Evolutionary conservation across 2,113 vertebrate species (phyloP).

Genomic region (Paraplagusia blochii): DNA sequence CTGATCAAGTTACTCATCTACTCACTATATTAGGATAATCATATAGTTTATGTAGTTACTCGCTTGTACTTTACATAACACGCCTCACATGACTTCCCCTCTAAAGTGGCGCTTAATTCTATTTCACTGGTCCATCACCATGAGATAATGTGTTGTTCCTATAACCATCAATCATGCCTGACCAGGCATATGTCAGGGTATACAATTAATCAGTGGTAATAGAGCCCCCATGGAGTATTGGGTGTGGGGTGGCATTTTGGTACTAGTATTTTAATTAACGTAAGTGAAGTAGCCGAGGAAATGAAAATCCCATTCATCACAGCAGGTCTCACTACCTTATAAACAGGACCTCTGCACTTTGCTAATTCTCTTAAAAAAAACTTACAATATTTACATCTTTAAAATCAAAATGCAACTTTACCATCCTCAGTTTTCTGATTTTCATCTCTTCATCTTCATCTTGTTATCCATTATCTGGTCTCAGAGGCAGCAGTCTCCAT

Average conservation of each 20-base stretch:
- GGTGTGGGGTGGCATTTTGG: slow-evolving; percentile 30
- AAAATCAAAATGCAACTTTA: too few relatives aligned
- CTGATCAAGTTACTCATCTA: slow-evolving; percentile 9
- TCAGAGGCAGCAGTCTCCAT: too few relatives aligned
- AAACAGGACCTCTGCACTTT: too few relatives aligned
- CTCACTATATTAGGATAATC: slow-evolving; percentile 6
- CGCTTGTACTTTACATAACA: slow-evolving; percentile 2
- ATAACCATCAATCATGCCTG: slow-evolving; percentile 10
- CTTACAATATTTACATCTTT: too few relatives aligned
- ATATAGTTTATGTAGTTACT: neutral
- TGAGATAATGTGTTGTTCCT: slow-evolving; percentile 5
- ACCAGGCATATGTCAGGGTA: slow-evolving; percentile 40
- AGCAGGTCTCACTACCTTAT: too few relatives aligned
- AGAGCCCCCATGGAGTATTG: slow-evolving; percentile 15
- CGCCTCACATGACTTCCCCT: slow-evolving; percentile 12
- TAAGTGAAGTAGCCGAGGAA: neutral
- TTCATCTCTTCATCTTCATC: too few relatives aligned
- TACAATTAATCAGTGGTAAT: slow-evolving; percentile 38
- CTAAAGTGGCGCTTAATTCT: slow-evolving; percentile 24
- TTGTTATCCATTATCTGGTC: too few relatives aligned
- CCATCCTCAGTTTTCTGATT: too few relatives aligned
- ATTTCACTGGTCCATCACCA: slow-evolving; percentile 19
- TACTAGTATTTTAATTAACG: slow-evolving; percentile 24
- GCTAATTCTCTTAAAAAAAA: too few relatives aligned
- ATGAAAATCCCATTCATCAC: too few relatives aligned